A percentile compares a stretch with the other conserved stretches of the same genome.
Evolutionary conservation across 2,888 invertebrate species (phyloP).

Genomic region (Coelopa pilipes): DNA sequence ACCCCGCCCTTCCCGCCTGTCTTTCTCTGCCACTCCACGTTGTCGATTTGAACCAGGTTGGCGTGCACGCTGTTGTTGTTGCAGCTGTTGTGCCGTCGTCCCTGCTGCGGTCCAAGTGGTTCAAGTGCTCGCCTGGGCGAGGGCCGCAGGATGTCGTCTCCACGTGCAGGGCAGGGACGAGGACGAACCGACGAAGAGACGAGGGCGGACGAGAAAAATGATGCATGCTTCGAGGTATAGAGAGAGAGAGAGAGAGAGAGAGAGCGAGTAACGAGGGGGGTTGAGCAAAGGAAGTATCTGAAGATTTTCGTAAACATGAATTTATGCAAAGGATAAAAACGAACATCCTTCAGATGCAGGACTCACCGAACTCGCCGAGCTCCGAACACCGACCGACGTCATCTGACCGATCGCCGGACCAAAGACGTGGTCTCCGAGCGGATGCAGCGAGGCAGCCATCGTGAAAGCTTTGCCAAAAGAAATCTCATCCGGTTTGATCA

Average conservation of each 20-base stretch:
- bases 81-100: no score
- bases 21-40: no score
- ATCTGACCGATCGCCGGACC: background rate
- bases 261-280: no score
- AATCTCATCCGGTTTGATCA: slow-evolving; percentile 1
- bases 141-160: background rate
- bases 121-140: background rate
- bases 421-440: background rate
- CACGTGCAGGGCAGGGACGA: background rate
- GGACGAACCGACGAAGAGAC: background rate
- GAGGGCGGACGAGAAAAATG: background rate
- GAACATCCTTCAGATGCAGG: slow-evolving; percentile 12
- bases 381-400: background rate
- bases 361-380: background rate
- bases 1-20: no score
- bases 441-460: slow-evolving; percentile 2
- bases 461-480: background rate
- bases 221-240: background rate
- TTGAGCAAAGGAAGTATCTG: slow-evolving; percentile 7
- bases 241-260: no score
- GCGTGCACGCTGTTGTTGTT: no score
- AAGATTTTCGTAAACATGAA: slow-evolving; percentile 31
- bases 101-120: no score
- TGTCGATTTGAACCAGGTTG: no score
- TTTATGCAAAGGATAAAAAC: slow-evolving; percentile 13